Conservation (phyloP, 2,797 vertebrate genomes). For the Anisognathus igniventris region DNA sequence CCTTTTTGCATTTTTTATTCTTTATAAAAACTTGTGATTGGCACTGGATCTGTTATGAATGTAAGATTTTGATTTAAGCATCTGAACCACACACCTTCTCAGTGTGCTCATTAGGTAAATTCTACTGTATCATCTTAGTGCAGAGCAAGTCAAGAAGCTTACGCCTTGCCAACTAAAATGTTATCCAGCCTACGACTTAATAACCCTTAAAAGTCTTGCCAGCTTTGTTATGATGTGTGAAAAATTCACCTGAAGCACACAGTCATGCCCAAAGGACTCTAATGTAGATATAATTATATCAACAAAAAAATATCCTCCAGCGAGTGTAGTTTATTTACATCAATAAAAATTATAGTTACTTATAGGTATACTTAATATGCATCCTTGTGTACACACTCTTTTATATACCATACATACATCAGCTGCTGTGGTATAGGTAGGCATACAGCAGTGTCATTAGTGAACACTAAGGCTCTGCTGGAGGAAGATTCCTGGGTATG, state of each 20-base stretch:
- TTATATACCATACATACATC: not conserved
- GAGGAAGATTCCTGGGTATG: not conserved
- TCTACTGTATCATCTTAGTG: not conserved
- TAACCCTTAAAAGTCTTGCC: constrained; percentile 29
- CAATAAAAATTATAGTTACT: constrained; percentile 19
- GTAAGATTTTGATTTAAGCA: not conserved
- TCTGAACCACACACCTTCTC: not conserved
- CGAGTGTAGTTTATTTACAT: not conserved
- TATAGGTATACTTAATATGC: not conserved
- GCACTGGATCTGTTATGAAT: constrained; percentile 4
- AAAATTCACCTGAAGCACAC: constrained; percentile 42
- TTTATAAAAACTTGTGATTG: not conserved
- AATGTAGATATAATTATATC: constrained; percentile 16
- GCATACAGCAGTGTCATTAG: not conserved
- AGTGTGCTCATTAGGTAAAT: constrained; percentile 13
- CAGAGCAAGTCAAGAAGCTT: constrained; percentile 11
- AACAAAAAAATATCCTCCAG: constrained; percentile 46
- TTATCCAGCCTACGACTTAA: not conserved
- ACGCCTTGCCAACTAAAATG: not conserved
- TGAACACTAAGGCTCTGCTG: not conserved
- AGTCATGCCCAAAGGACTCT: not conserved
- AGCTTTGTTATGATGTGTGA: constrained; percentile 44
- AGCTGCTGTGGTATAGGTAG: not conserved
- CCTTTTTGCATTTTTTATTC: not conserved
- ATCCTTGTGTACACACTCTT: not conserved